phyloP scores from a whole-genome alignment of 92 coral and sea anemone genomes.

The Parazoanthus darwini region DNA sequence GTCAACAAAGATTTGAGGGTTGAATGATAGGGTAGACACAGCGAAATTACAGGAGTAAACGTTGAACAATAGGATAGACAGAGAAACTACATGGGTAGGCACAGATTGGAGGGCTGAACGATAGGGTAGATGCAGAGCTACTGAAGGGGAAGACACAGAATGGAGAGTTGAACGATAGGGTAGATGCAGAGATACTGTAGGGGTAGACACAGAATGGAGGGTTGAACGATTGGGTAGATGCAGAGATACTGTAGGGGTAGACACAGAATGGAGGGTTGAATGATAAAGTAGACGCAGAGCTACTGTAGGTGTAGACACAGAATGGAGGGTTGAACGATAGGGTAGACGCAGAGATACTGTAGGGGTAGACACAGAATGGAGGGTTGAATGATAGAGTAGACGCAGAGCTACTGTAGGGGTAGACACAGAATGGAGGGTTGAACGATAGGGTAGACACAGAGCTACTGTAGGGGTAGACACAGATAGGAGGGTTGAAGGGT shows the following conservation, averaged over 20 bases:
- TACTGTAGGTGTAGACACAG: neutral
- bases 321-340: neutral
- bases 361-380: neutral
- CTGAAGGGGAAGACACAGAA: neutral
- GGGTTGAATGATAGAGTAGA: neutral
- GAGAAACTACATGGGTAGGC: neutral
- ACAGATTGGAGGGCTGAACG: neutral
- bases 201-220: neutral
- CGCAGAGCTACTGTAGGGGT: neutral
- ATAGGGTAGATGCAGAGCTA: neutral
- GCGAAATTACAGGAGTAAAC: neutral
- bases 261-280: neutral
- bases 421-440: neutral
- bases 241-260: neutral
- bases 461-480: neutral
- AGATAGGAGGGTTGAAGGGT: neutral
- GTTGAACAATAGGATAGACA: neutral
- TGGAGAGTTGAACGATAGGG: neutral
- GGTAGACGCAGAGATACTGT: neutral
- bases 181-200: neutral
- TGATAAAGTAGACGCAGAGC: too few relatives aligned
- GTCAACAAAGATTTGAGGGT: neutral
- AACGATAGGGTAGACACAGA: neutral
- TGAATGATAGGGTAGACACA: neutral
- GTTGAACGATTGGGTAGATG: neutral